A percentile compares a stretch with the other conserved stretches of the same genome.
Conservation (phyloP, 2,113 vertebrate species). For the Hippopotamus amphibius region DNA sequence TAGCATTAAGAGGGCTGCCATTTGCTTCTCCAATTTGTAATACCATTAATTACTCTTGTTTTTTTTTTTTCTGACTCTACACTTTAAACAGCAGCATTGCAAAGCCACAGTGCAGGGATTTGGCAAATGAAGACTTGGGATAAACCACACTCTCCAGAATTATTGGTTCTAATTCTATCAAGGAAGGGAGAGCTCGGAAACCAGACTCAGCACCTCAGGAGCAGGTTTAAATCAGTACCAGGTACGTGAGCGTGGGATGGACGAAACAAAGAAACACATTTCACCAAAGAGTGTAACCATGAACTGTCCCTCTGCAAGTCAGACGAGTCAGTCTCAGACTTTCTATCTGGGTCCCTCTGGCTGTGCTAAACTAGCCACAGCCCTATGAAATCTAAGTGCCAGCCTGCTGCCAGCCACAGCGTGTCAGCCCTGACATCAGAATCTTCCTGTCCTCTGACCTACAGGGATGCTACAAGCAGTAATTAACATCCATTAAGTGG, state of each 20-base stretch:
- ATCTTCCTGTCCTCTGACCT: conserved; percentile 68
- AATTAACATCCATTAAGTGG: conserved; percentile 79
- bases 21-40: conserved; percentile 34
- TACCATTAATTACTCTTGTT: conserved; percentile 54
- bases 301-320: conserved; percentile 12
- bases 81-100: background rate
- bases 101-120: background rate
- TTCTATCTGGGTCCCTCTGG: background rate
- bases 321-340: background rate
- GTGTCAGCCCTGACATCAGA: conserved; percentile 70
- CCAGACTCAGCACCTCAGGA: background rate
- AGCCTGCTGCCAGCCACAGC: conserved; percentile 40
- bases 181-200: background rate
- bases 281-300: background rate
- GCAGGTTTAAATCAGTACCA: background rate
- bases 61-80: conserved; percentile 20
- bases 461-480: conserved; percentile 35
- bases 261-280: background rate
- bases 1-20: conserved; percentile 49
- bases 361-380: conserved; percentile 66
- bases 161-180: background rate
- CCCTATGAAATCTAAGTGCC: conserved; percentile 47
- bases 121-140: background rate
- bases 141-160: background rate
- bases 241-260: background rate